Conservation (phyloP, 2,888 invertebrate species). For the Caprella mutica region DNA sequence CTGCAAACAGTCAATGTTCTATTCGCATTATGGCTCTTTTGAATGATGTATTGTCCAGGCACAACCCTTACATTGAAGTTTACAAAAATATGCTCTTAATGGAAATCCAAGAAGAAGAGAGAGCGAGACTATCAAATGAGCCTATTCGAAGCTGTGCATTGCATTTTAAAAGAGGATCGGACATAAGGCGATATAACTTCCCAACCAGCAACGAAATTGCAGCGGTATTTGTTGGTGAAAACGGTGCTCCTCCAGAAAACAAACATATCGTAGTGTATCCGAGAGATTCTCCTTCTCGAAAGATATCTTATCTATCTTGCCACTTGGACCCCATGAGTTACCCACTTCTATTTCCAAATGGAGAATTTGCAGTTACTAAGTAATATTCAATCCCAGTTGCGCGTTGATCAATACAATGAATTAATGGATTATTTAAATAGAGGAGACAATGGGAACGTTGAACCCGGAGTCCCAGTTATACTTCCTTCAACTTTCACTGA, state of each 20-base stretch:
- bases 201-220: not conserved
- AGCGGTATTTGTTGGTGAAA: no score
- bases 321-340: constrained; percentile 2
- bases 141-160: not conserved
- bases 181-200: not conserved
- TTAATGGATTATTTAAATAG: no score
- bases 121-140: not conserved
- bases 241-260: not conserved
- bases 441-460: no score
- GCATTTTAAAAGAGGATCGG: not conserved
- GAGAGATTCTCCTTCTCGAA: not conserved
- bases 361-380: no score
- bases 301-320: not conserved
- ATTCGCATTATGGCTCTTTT: not conserved
- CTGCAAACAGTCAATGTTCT: not conserved
- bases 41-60: no score
- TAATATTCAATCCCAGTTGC: no score
- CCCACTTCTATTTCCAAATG: constrained; percentile 2
- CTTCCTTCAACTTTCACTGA: no score
- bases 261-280: not conserved
- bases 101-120: not conserved
- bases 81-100: not conserved
- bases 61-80: not conserved
- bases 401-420: no score
- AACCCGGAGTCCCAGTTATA: no score